A percentile compares a stretch with the other conserved stretches of the same genome.
Evolutionary conservation across 2,888 invertebrate species (phyloP).

Genomic region (Synanthedon formicaeformis): DNA sequence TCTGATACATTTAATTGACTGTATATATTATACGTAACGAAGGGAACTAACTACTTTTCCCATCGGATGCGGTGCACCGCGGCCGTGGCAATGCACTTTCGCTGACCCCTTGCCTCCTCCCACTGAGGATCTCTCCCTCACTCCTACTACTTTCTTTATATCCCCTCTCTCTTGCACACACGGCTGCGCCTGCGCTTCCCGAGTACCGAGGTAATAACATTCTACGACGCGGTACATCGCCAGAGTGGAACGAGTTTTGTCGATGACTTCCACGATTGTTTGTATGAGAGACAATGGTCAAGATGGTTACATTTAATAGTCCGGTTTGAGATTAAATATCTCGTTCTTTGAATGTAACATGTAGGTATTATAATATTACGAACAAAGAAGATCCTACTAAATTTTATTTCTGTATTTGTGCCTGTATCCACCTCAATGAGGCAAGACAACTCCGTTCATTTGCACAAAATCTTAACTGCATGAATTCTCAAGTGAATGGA

Average conservation of each 20-base stretch:
- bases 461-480: no score
- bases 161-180: slow-evolving; percentile 37
- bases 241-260: slow-evolving; percentile 67
- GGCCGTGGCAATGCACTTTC: slow-evolving; percentile 70
- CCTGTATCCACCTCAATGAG: no score
- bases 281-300: slow-evolving; percentile 58
- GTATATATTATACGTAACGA: no score
- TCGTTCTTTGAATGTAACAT: neutral
- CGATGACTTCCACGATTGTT: slow-evolving; percentile 64
- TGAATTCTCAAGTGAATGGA: no score
- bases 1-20: no score
- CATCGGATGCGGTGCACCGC: slow-evolving; percentile 56
- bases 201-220: slow-evolving; percentile 58
- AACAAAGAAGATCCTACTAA: neutral
- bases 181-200: slow-evolving; percentile 63
- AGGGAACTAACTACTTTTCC: slow-evolving; percentile 43
- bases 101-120: slow-evolving; percentile 66
- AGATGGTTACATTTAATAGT: slow-evolving; percentile 29
- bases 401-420: no score
- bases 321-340: neutral
- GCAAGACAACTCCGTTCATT: no score
- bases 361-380: neutral
- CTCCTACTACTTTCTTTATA: slow-evolving; percentile 41
- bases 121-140: slow-evolving; percentile 48
- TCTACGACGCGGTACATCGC: slow-evolving; percentile 65